Conservation (phyloP, 2,113 vertebrate genomes). For the Lampris incognitus region DNA sequence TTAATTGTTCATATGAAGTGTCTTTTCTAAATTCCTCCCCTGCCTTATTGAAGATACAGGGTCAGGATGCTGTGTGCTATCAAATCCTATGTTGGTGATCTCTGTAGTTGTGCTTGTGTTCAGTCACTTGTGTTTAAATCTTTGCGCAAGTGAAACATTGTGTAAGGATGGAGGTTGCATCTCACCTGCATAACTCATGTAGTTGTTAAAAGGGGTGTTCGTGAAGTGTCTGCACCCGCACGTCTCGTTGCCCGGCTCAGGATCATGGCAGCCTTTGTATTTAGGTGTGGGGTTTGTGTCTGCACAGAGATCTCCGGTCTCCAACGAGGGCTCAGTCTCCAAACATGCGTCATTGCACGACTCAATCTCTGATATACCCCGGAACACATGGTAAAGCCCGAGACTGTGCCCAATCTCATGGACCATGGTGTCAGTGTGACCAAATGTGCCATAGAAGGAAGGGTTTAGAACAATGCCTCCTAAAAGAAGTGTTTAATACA, state of each 20-base stretch:
- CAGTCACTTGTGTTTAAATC: constrained; percentile 46
- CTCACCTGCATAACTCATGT: constrained; percentile 98
- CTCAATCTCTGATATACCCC: constrained; percentile 96
- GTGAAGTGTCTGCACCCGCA: constrained; percentile 91
- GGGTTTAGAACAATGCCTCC: constrained; percentile 97
- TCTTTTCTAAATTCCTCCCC: constrained; percentile 51
- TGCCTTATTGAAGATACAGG: constrained; percentile 9
- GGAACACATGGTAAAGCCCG: constrained; percentile 96
- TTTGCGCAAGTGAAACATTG: constrained; percentile 67
- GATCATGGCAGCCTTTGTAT: constrained; percentile 93
- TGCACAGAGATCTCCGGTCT: constrained; percentile 94
- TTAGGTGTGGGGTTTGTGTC: constrained; percentile 97
- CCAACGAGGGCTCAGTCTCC: constrained; percentile 95
- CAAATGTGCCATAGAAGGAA: constrained; percentile 94
- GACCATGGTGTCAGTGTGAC: constrained; percentile 98
- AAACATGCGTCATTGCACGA: constrained; percentile 96
- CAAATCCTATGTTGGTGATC: constrained; percentile 30
- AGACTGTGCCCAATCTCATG: constrained; percentile 97
- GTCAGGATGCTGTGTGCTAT: constrained; percentile 27
- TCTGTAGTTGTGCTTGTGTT: constrained; percentile 20
- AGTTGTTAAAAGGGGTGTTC: constrained; percentile 95
- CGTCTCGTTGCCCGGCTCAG: constrained; percentile 92
- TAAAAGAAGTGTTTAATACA: constrained; percentile 51
- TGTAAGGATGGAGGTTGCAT: neutral
- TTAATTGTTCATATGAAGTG: constrained; percentile 40